phyloP scores from a whole-genome alignment of 2,797 vertebrate genomes.

The Acanthornis magna region DNA sequence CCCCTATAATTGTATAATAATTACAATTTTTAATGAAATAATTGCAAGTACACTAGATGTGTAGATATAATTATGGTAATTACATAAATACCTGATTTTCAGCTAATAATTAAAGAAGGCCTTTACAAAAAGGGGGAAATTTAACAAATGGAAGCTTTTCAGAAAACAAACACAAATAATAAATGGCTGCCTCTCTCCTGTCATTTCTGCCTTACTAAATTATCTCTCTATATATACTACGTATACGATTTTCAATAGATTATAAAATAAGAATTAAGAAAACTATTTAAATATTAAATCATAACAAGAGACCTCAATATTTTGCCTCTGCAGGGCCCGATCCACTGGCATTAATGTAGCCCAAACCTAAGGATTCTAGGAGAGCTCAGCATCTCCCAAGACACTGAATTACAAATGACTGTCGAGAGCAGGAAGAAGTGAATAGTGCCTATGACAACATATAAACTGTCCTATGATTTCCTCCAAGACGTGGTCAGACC shows the following conservation, averaged over 20 bases:
- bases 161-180: slow-evolving; percentile 59
- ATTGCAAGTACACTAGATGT: slow-evolving; percentile 68
- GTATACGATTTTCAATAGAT: background rate
- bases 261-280: background rate
- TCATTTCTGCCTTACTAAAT: background rate
- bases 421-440: background rate
- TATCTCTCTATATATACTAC: background rate
- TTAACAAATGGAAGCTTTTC: slow-evolving; percentile 50
- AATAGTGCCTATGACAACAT: background rate
- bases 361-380: background rate
- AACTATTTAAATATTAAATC: background rate
- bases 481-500: background rate
- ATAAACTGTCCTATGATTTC: background rate
- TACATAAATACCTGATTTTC: slow-evolving; percentile 73
- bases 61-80: slow-evolving; percentile 73
- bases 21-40: slow-evolving; percentile 74
- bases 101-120: slow-evolving; percentile 67
- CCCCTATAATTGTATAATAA: slow-evolving; percentile 68
- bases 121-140: slow-evolving; percentile 49
- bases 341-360: background rate
- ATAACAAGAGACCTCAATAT: background rate
- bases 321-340: background rate
- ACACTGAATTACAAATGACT: background rate
- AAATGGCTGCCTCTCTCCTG: background rate
- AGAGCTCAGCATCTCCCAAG: background rate